Base-by-base conservation (phyloP, 2,113 vertebrate genomes). In the Semnornis frantzii region DNA sequence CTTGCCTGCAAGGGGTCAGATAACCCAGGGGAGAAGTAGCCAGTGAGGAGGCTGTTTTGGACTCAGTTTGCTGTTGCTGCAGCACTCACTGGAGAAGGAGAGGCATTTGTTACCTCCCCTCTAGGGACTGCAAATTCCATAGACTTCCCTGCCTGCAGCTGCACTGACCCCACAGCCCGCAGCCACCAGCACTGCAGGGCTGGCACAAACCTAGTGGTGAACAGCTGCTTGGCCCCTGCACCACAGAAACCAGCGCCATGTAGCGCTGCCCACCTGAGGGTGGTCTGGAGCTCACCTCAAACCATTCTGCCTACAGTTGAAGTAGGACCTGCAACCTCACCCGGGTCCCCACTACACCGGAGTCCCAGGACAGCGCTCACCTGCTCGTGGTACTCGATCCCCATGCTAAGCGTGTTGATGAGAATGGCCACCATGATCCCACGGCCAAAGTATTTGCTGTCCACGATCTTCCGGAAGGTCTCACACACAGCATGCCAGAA, bases 371-470 rank as follows among this genome's bases (percentile, higher is more conserved):
- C 42, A 30, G 12, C 13, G 7, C 96, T 94, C 94, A 99, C 99
- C 99, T 99, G 99, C 79, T 99, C 99, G 0, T 99, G 99, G 96
- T 99, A 99, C 95, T 99, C 99, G 3, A 99, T 99, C 48, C 99
- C 99, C 99, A 99, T 99, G 98, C 99, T 99, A 85, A 99, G 98
- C 0, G 99, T 99, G 76, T 99, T 99, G 92, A 99, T 99, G 82
- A 99, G 98, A 92, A 99, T 99, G 82, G 99, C 99, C 17, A 99
- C 99, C 99, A 99, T 99, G 97, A 99, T 99, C 58, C 99, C 99
- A 30, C 98, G 98, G 50, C 99, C 99, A 6, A 99, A 99, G 94
- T 99, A 99, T 83, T 99, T 99, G 98, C 99, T 99, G 97, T 99
- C 99, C 87, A 99, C 99, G 1, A 99, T 99, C 97, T 99, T 99